Base-by-base conservation (phyloP, 2,797 vertebrate genomes). In the Hafferia zeledoni region DNA sequence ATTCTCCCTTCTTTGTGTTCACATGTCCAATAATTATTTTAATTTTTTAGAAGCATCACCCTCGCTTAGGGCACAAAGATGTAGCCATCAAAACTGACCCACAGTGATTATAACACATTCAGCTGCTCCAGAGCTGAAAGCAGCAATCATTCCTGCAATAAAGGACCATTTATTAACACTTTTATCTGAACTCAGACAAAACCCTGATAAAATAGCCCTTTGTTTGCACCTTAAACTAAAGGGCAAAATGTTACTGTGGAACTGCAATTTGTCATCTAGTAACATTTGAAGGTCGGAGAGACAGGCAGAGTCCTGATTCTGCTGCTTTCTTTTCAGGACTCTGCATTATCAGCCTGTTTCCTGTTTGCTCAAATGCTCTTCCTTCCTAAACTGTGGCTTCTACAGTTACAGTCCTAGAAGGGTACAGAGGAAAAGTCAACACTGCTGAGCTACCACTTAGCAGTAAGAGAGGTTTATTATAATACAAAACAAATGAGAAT, bases 131-230 rank as follows among this genome's bases (percentile, higher is more conserved):
- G 69, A 88, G 77, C 76, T 60, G 67, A 78, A 93, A 74, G 53
- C 56, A 85, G 77, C 88, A 74, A 93, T 75, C 71, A 43, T 43
- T 85, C 61, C 61, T 79, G 57, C 61, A 93, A 82, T 91, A 85
- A 82, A 69, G 24, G 31, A 37, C 61, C 37, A 74, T 70, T 91
- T 85, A 83, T 57, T 60, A 86, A 61, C 67, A 52, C 67, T 88
- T 92, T 70, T 57, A 82, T 88, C 47, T 56, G 43, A 79, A 43
- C 67, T 65, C 57, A 78, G 43, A 65, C 39, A 83, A 90, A 87
- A 90, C 27, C 49, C 43, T 85, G 78, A 39, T 57, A 74, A 85
- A 91, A 74, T 7, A 84, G 41, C 43, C 61, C 31, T 53, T 82
- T 69, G 50, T 75, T 75, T 70, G 56, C 37, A 89, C 52, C 52